Percentiles rank a stretch among this genome's conserved stretches.
phyloP scores from a whole-genome alignment of 2,797 vertebrate species.

The Mormyrops boulengeri region DNA sequence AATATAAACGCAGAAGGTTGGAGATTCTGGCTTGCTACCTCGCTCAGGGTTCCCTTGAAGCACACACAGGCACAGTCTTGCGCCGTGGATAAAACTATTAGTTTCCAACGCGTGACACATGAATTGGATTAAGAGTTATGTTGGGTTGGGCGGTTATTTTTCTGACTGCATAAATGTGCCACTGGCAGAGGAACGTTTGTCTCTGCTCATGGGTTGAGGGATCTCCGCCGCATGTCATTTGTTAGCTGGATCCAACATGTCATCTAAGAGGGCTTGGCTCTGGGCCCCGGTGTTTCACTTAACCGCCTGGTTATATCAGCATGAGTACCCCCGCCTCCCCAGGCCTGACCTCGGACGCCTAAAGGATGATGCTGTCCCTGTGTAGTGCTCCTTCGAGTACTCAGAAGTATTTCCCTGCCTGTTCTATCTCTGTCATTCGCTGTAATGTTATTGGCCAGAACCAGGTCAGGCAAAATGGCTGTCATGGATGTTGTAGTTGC shows the following conservation, averaged over 20 bases:
- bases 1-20: background rate
- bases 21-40: background rate
- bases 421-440: background rate
- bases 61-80: background rate
- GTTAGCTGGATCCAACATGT: background rate
- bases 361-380: background rate
- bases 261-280: background rate
- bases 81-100: background rate
- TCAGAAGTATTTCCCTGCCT: background rate
- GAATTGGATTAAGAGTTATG: constrained; percentile 7
- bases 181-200: background rate
- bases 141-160: background rate
- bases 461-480: background rate
- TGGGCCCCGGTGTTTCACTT: background rate
- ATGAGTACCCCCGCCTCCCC: background rate
- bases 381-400: background rate
- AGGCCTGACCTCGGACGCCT: background rate
- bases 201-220: background rate
- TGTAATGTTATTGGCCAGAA: background rate
- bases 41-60: background rate
- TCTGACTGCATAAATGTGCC: background rate
- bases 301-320: background rate
- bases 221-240: background rate
- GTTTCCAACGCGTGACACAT: background rate
- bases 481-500: background rate